Conservation (phyloP, 1,140 invertebrate genomes). For the Steinernema khuongi region DNA sequence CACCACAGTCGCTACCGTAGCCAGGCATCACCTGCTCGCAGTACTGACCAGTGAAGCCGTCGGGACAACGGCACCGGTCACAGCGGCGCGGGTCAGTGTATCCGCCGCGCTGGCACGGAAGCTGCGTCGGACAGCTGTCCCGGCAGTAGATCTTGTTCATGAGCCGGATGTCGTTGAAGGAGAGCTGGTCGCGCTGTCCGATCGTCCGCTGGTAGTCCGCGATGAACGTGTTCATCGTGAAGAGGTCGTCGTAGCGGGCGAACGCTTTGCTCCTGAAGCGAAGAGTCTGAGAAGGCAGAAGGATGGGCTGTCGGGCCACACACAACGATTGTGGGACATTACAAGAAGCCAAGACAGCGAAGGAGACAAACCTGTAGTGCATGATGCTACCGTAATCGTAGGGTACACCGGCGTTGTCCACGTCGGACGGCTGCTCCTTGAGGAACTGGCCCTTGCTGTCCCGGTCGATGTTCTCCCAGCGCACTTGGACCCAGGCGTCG, state of each 20-base stretch:
- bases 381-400: constrained; percentile 56
- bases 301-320: no score
- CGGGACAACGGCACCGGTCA: constrained; percentile 57
- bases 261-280: constrained; percentile 54
- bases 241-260: constrained; percentile 56
- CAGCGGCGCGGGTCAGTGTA: constrained; percentile 54
- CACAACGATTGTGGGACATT: no score
- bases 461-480: constrained; percentile 57
- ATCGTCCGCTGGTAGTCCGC: constrained; percentile 57
- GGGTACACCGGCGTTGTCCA: constrained; percentile 57
- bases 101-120: constrained; percentile 55
- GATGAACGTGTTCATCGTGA: constrained; percentile 56
- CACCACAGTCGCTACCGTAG: constrained; percentile 55
- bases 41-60: constrained; percentile 55
- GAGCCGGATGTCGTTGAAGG: constrained; percentile 57
- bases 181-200: constrained; percentile 54
- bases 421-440: constrained; percentile 58
- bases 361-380: constrained; percentile 51
- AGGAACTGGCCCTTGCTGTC: constrained; percentile 58
- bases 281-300: not conserved
- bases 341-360: constrained; percentile 6
- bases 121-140: constrained; percentile 45
- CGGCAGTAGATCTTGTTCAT: constrained; percentile 58
- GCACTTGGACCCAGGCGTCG: constrained; percentile 46
- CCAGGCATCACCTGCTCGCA: constrained; percentile 58